A percentile compares a stretch with the other conserved stretches of the same genome.
Evolutionary conservation across 2,888 invertebrate species (phyloP).

Genomic region (Polylopha cassiicola): DNA sequence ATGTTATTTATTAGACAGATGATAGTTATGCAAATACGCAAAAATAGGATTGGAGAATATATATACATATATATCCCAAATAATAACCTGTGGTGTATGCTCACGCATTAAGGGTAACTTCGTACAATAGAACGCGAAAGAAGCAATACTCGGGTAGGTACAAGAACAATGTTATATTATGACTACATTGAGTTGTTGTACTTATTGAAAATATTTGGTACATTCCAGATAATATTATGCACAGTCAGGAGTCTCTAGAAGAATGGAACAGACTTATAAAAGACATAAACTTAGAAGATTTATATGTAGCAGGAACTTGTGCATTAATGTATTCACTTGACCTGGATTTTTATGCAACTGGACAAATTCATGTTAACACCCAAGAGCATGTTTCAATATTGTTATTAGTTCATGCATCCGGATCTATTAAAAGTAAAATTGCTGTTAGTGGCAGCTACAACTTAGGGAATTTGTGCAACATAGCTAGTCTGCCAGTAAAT

Average conservation of each 20-base stretch:
- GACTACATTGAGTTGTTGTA: no score
- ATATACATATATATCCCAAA: no score
- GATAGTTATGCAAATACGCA: no score
- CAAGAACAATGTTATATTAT: no score
- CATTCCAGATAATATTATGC: slow-evolving; percentile 25
- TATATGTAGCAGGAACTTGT: slow-evolving; percentile 37
- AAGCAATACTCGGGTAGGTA: no score
- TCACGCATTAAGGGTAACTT: no score
- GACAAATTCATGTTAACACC: slow-evolving; percentile 25
- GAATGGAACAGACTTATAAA: slow-evolving; percentile 34
- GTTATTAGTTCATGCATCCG: slow-evolving; percentile 33
- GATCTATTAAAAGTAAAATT: slow-evolving; percentile 34
- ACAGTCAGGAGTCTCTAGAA: slow-evolving; percentile 12
- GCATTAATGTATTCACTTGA: slow-evolving; percentile 33
- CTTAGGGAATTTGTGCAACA: slow-evolving; percentile 25
- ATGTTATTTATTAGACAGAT: no score
- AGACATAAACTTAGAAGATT: slow-evolving; percentile 26
- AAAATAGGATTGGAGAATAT: no score
- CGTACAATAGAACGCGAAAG: no score
- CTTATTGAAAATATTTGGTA: no score
- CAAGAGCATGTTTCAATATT: slow-evolving; percentile 36
- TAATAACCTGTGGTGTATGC: no score
- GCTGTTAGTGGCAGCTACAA: slow-evolving; percentile 32
- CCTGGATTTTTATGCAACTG: slow-evolving; percentile 31
- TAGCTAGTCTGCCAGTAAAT: slow-evolving; percentile 34